Base-by-base conservation (phyloP, 2,888 invertebrate species). In the Noctua pronuba region DNA sequence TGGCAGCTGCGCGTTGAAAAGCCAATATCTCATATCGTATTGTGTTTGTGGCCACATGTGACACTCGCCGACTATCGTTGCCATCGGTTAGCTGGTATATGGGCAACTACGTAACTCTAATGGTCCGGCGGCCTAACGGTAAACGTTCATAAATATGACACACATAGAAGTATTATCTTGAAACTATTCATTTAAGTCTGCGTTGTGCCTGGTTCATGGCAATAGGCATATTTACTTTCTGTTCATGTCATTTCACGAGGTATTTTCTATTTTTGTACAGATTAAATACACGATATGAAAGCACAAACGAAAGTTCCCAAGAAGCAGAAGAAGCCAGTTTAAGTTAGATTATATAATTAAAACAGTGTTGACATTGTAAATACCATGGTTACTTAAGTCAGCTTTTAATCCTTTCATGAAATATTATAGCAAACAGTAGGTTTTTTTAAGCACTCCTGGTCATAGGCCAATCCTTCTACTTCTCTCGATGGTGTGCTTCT, bases 41-140 rank as follows among this genome's bases (percentile, higher is more conserved):
- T 93, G 93, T 94, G 88, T 90, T 77, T 90, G 91, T 90, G 91
- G 88, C 91, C 94, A 92, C 92, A 93, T 92, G 91, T 92, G 92
- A 86, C 85, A 89, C 87, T 83, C 58, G 69, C 79, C 86, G 86
- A 75, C 81, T 86, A 75, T 77, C 62, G 67, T 62, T n/a, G 66
- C 77, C 69, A 38, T 79, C 71, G 73, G 84, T 82, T 85, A 79
- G 79, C 83, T 67, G 28, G 70, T 83, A 80, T 58, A 80, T 80
- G 16, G 35, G 6, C 6, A 2, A 16, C n/a, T 83, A 83, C 69
- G 38, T 73, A 38, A 16, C 16, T 73, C 21, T 71, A 79, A 68
- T 64, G 52, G 74, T 18, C 35, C 2, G 3, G 6, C 0, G 3
- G 31, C 13, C 2, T 60, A 76, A 79, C 62, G 70, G 79, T 49